Percentiles rank a stretch among this genome's conserved stretches.
phyloP scores from a whole-genome alignment of 2,797 vertebrate genomes.

The Rhinogobio ventralis region DNA sequence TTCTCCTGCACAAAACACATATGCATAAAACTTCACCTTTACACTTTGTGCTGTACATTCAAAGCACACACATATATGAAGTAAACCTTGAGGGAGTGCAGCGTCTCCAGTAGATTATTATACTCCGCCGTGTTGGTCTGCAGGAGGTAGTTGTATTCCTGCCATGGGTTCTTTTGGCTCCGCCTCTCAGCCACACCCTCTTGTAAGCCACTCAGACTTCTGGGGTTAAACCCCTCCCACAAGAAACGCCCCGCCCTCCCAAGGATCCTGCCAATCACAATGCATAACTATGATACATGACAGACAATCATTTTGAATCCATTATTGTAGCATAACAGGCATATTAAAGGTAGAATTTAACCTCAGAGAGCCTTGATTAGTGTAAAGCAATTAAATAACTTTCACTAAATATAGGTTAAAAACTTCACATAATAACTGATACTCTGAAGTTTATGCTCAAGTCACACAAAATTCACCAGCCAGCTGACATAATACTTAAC shows the following conservation, averaged over 20 bases:
- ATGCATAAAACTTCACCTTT: neutral
- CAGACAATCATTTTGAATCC: neutral
- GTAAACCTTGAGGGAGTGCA: constrained; percentile 93
- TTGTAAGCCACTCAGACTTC: constrained; percentile 90
- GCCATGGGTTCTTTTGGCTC: constrained; percentile 90
- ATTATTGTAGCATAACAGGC: neutral
- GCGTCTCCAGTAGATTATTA: constrained; percentile 90
- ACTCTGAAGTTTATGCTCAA: neutral
- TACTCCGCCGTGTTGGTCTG: constrained; percentile 86
- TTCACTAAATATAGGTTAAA: neutral
- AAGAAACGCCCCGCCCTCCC: constrained; percentile 91
- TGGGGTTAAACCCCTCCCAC: constrained; percentile 92
- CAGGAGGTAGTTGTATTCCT: constrained; percentile 95
- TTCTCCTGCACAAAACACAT: constrained; percentile 83
- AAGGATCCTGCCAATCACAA: constrained; percentile 82
- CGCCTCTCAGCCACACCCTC: constrained; percentile 85
- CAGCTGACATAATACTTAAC: neutral
- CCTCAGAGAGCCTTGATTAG: neutral
- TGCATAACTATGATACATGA: neutral
- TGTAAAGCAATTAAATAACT: neutral
- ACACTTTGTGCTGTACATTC: neutral
- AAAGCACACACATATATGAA: neutral
- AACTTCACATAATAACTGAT: neutral
- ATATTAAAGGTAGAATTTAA: neutral
- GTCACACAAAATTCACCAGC: neutral